phyloP scores from a whole-genome alignment of 1,140 invertebrate genomes.

The Notospermus geniculatus region DNA sequence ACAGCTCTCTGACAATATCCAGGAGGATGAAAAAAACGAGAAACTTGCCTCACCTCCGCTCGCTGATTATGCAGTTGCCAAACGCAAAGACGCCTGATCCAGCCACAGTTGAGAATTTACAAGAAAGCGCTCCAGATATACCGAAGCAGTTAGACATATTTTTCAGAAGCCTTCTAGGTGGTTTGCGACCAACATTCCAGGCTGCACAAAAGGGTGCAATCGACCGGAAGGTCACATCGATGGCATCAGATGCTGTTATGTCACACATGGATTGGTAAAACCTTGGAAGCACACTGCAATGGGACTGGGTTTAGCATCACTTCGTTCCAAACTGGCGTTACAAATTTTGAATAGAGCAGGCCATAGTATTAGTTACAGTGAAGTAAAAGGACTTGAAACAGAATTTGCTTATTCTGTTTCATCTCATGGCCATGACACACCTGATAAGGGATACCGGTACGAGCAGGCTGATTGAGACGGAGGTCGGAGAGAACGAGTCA shows the following conservation, averaged over 20 bases:
- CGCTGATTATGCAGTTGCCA: conserved; percentile 7
- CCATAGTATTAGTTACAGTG: conserved; percentile 16
- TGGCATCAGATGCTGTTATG: conserved; percentile 15
- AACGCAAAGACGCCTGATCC: conserved; percentile 12
- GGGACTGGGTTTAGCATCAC: conserved; percentile 14
- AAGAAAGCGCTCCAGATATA: conserved; percentile 11
- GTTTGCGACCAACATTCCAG: conserved; percentile 6
- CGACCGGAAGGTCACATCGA: conserved; percentile 12
- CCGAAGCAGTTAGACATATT: conserved; percentile 11
- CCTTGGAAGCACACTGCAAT: conserved; percentile 17
- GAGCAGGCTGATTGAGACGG: no score
- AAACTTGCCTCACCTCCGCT: conserved; percentile 11
- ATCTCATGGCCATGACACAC: conserved; percentile 10
- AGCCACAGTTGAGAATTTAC: conserved; percentile 10
- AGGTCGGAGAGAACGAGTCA: no score
- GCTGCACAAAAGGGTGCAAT: conserved; percentile 6
- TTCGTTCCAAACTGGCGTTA: conserved; percentile 19
- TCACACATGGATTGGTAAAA: conserved; percentile 9
- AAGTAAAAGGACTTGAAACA: conserved; percentile 18
- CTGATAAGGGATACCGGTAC: no score
- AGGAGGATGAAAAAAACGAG: background rate
- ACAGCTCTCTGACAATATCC: background rate
- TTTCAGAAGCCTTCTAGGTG: conserved; percentile 14
- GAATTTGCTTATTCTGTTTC: conserved; percentile 19
- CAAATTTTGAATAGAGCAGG: conserved; percentile 14